Evolutionary conservation across 2,797 vertebrate genomes (phyloP).

Genomic region (Gorsachius magnificus): DNA sequence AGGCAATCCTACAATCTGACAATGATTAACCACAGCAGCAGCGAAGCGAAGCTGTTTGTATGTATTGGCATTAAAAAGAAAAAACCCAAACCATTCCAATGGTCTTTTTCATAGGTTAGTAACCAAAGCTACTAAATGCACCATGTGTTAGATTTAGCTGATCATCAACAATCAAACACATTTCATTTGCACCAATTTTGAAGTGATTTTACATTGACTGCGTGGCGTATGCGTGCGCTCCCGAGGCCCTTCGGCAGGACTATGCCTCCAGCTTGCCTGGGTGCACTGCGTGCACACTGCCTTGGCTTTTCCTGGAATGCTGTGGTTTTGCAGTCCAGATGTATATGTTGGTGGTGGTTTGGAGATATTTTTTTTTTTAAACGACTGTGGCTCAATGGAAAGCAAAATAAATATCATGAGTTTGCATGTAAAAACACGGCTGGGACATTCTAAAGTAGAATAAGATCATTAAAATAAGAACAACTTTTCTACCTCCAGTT

Average conservation of each 20-base stretch:
- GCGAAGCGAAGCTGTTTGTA: background rate
- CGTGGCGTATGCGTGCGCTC: accelerated
- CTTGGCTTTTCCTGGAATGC: constrained; percentile 40
- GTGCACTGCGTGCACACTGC: background rate
- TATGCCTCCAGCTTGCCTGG: background rate
- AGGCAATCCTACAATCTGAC: constrained; percentile 41
- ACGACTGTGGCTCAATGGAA: background rate
- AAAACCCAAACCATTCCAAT: background rate
- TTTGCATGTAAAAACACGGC: background rate
- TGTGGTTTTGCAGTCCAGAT: constrained; percentile 64
- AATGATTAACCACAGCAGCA: constrained; percentile 48
- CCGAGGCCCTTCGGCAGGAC: background rate
- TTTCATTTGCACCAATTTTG: background rate
- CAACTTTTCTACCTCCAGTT: background rate
- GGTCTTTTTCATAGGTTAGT: background rate
- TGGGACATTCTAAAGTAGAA: background rate
- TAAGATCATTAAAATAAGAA: background rate
- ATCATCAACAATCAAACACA: background rate
- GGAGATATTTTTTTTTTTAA: background rate
- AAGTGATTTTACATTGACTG: background rate
- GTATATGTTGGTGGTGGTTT: background rate
- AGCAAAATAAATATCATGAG: constrained; percentile 2
- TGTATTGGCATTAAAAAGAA: background rate
- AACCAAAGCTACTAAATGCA: background rate
- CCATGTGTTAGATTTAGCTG: background rate